Percentiles rank a stretch among this genome's conserved stretches.
These are phyloP conservation scores for Tor tambroides DNA, from an alignment of 2,113 vertebrate genomes.

Conservation along the genomic window DNA sequence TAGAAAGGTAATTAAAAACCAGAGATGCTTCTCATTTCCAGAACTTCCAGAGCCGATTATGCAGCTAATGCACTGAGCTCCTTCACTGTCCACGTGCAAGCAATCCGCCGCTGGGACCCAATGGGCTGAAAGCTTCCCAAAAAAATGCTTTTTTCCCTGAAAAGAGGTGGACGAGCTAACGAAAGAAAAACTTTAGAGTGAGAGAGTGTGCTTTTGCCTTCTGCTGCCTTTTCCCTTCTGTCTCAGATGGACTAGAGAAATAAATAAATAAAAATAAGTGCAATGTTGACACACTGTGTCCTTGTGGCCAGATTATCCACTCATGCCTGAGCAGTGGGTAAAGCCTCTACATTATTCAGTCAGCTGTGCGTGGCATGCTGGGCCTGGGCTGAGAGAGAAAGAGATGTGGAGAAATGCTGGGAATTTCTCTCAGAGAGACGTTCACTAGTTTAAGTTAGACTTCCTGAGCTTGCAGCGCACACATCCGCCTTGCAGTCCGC, in stretches of 20 bases:
- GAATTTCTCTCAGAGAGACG: conserved; percentile 55
- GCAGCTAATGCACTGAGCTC: conserved; percentile 40
- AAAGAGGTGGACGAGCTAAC: conserved; percentile 31
- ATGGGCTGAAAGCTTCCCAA: conserved; percentile 46
- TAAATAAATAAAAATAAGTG: conserved; percentile 70
- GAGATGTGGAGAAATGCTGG: conserved; percentile 55
- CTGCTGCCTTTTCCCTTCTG: conserved; percentile 53
- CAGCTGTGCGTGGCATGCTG: conserved; percentile 56
- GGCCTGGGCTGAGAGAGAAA: conserved; percentile 55
- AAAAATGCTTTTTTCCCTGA: conserved; percentile 37
- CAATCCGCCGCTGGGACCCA: neutral
- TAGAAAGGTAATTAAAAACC: conserved; percentile 59
- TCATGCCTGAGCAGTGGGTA: conserved; percentile 73
- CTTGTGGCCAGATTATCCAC: conserved; percentile 78
- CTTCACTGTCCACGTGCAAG: conserved; percentile 36
- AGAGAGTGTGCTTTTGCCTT: conserved; percentile 46
- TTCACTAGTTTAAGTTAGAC: conserved; percentile 28
- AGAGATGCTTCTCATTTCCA: conserved; percentile 53
- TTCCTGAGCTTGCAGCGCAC: conserved; percentile 53
- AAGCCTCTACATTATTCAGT: conserved; percentile 77
- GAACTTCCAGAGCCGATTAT: conserved; percentile 46
- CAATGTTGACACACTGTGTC: conserved; percentile 74
- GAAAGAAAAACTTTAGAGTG: conserved; percentile 32
- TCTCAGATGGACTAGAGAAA: conserved; percentile 59
- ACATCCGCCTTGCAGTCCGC: conserved; percentile 41